Base-by-base conservation (phyloP, 2,888 invertebrate genomes). In the Drosophila infuscata region DNA sequence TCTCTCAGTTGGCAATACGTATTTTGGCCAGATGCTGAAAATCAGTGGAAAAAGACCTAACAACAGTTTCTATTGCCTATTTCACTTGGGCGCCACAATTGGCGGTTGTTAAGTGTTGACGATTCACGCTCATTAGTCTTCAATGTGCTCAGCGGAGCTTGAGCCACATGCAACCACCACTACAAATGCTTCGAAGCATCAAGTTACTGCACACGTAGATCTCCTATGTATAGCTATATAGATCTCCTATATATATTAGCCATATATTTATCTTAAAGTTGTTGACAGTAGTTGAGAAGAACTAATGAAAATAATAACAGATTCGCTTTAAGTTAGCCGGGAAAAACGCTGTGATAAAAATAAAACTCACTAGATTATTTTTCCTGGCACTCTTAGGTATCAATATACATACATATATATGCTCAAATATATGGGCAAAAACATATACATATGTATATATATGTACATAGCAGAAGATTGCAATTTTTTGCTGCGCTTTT, bases 111-210 rank as follows among this genome's bases (percentile, higher is more conserved):
- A 41, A 48, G 46, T 64, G 36, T 36, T 12, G 35, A 35, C 61
- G n/a, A 35, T 36, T 88, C 82, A 68, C 68, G 69, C 61, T 66
- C 66, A 62, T 62, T 82, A 72, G 74, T 83, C 71, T 71, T 74
- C 78, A 81, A 81, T 84, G 69, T 74, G 62, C 71, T 78, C 56
- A 71, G 71, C 56, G 61, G 57, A 68, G 56, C 70, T 74, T n/a
- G 15, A 7, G 7, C 35, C 17, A 36, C 11, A 25, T 36, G 11
- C 15, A 20, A 20, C 7, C 3, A 8, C 12, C 3, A 8, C 25
- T 15, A 8, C 8, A 15, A 33, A 20, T 32, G 33, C 15, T 53
- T 20, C 5, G 20, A 25, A 25, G 20, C 20, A 25, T 25, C 25
- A 25, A 25, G 20, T 20, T 20, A 12, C 3, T 46, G 20, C 20